phyloP scores from a whole-genome alignment of 1,140 invertebrate species.

The Atta texana region DNA sequence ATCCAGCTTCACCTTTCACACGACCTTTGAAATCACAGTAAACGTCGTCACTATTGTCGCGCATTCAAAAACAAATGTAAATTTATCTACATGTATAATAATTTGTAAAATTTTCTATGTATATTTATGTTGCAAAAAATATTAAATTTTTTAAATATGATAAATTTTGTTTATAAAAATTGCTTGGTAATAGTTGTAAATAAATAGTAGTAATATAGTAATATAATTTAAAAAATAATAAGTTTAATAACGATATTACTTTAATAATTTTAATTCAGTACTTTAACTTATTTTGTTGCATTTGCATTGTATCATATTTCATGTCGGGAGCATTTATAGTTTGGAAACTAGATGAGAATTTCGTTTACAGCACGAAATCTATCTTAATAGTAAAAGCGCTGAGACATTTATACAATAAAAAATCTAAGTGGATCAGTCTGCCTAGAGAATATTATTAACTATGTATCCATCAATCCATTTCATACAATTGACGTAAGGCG shows the following conservation, averaged over 20 bases:
- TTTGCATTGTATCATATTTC: neutral
- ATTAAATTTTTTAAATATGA: neutral
- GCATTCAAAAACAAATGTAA: neutral
- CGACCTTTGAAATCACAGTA: conserved; percentile 17
- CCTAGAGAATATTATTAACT: no score
- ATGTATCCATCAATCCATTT: neutral
- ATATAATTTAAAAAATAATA: neutral
- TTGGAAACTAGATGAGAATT: neutral
- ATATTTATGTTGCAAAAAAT: neutral
- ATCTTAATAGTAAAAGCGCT: neutral
- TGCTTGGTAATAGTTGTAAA: neutral
- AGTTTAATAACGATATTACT: neutral
- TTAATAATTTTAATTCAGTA: neutral
- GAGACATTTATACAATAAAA: neutral
- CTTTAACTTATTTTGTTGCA: neutral
- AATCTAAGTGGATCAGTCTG: neutral
- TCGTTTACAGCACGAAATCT: neutral
- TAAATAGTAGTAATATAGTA: no score
- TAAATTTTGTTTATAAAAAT: conserved; percentile 19
- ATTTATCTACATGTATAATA: neutral
- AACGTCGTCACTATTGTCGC: neutral
- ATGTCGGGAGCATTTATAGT: neutral
- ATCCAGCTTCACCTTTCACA: conserved; percentile 19
- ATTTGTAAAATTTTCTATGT: neutral
- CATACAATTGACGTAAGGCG: neutral